Conservation (phyloP, 92 coral and sea anemone species). For the Actinernus sp. region DNA sequence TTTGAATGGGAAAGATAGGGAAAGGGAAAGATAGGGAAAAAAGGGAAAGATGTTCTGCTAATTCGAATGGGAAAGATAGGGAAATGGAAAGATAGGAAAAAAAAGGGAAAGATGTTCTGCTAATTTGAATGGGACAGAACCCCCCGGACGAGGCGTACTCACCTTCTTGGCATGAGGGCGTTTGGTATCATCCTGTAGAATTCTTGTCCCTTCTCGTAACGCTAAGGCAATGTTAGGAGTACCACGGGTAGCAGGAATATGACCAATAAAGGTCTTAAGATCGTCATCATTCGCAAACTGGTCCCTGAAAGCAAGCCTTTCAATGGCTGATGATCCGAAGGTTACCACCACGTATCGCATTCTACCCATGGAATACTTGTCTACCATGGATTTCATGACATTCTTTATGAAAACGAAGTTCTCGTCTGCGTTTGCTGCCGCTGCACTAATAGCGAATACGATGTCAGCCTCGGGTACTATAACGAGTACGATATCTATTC, state of each 20-base stretch:
- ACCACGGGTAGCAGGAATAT: constrained; percentile 56
- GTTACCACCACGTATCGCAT: constrained; percentile 48
- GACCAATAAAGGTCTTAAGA: constrained; percentile 37
- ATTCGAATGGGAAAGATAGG: too few species aligned
- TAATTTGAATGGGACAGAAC: too few species aligned
- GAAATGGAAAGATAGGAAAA: too few species aligned
- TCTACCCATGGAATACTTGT: constrained; percentile 56
- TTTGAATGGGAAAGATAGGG: too few species aligned
- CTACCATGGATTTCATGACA: constrained; percentile 42
- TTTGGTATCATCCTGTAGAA: constrained; percentile 68
- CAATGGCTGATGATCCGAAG: constrained; percentile 50
- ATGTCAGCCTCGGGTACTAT: constrained; percentile 52
- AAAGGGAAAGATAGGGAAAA: too few species aligned
- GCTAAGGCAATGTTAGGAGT: constrained; percentile 66
- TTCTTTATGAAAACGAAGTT: constrained; percentile 20
- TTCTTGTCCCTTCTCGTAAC: constrained; percentile 55
- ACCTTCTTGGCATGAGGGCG: constrained; percentile 87
- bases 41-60: too few species aligned
- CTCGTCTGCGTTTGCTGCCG: constrained; percentile 16
- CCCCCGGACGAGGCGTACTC: not conserved
- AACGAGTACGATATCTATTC: constrained; percentile 15
- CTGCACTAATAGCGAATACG: constrained; percentile 64
- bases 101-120: too few species aligned
- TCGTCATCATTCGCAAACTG: constrained; percentile 44
- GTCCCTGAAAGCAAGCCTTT: constrained; percentile 45